phyloP scores from a whole-genome alignment of 2,888 invertebrate species.

The Panorpa germanica region DNA sequence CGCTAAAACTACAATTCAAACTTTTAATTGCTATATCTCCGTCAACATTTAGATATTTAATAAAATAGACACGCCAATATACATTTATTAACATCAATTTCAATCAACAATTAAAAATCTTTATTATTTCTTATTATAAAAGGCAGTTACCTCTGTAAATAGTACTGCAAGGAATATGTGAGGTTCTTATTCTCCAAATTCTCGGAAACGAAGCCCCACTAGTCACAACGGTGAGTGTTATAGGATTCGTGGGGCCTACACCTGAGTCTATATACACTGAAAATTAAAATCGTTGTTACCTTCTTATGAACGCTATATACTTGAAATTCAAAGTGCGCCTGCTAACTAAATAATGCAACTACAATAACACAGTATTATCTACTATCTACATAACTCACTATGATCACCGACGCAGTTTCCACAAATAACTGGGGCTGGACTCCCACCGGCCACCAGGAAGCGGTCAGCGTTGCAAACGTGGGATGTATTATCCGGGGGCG shows the following conservation, averaged over 20 bases:
- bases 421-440: conserved; percentile 61
- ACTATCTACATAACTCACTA: conserved; percentile 30
- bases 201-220: conserved; percentile 54
- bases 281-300: conserved; percentile 12
- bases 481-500: conserved; percentile 56
- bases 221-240: conserved; percentile 64
- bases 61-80: no score
- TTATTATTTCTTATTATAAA: background rate
- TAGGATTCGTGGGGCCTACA: conserved; percentile 51
- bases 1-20: no score
- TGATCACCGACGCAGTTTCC: conserved; percentile 67
- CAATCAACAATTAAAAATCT: no score
- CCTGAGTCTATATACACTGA: conserved; percentile 76
- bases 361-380: conserved; percentile 4
- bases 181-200: conserved; percentile 62
- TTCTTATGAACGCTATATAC: no score
- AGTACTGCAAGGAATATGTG: conserved; percentile 62
- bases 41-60: no score
- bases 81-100: no score
- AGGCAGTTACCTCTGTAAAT: conserved; percentile 37
- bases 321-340: background rate
- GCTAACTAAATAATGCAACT: background rate
- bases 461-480: conserved; percentile 71
- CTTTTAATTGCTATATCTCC: no score
- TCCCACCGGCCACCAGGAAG: conserved; percentile 68